Percentiles rank a stretch among this genome's conserved stretches.
Conservation (phyloP, 2,888 invertebrate genomes). For the Dryomyza anilis region DNA sequence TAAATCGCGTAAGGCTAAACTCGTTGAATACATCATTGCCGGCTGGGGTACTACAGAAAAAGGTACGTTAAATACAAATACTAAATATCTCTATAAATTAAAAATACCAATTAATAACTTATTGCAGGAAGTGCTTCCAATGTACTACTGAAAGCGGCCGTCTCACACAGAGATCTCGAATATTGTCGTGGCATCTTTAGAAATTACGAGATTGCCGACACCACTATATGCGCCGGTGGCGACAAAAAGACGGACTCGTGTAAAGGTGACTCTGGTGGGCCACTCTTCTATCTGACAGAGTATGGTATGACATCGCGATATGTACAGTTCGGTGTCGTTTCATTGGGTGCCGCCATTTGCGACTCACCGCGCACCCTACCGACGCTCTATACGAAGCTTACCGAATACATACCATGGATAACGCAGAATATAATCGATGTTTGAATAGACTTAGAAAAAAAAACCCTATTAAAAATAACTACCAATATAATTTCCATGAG, state of each 20-base stretch:
- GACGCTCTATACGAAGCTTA: conserved; percentile 65
- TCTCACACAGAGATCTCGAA: conserved; percentile 35
- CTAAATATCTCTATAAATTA: too few species aligned
- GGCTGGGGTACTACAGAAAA: conserved; percentile 55
- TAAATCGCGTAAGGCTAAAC: conserved; percentile 28
- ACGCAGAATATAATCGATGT: conserved; percentile 50
- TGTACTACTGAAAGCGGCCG: conserved; percentile 44
- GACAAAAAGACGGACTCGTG: conserved; percentile 46
- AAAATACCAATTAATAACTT: background rate
- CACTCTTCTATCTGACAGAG: conserved; percentile 42
- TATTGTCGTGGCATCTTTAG: conserved; percentile 46
- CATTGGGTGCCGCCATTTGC: conserved; percentile 67
- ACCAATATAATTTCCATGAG: too few species aligned
- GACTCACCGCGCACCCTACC: conserved; percentile 60
- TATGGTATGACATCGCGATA: conserved; percentile 41
- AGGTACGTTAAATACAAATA: conserved; percentile 14
- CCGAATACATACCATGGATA: conserved; percentile 66
- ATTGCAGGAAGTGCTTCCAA: conserved; percentile 33
- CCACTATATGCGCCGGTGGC: conserved; percentile 53
- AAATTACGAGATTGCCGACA: conserved; percentile 42
- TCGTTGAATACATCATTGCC: conserved; percentile 41
- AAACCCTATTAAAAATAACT: too few species aligned
- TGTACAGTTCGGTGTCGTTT: conserved; percentile 66
- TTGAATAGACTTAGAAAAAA: too few species aligned
- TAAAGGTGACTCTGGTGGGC: conserved; percentile 52